Base-by-base conservation (phyloP, 2,888 invertebrate species). In the Macrosiphum euphorbiae region DNA sequence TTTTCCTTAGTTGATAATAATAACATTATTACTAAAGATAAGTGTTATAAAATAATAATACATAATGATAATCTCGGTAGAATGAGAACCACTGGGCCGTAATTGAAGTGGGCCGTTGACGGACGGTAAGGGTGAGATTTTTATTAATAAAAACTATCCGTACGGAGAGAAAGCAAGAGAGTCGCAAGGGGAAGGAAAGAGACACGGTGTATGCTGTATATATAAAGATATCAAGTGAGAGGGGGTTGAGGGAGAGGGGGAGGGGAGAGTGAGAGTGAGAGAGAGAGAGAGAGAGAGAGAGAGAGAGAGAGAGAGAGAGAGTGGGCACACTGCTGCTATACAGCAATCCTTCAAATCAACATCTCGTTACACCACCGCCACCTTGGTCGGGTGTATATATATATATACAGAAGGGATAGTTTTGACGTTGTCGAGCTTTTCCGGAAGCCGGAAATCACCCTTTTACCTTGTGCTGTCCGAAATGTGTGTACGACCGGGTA, bases 131-230 rank as follows among this genome's bases (percentile, higher is more conserved):
- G 92, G 88, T 58, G 87, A 85, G 88, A 88, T 88, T 92, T 92
- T 93, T 93, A 89, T 89, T 93, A 93, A 93, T 93, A 93, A 93
- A 93, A 93, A 47, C 92, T 61, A 89, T 89, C 92, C 78, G 55
- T 55, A 55, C 44, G 44, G 50, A 78, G n/a, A 52, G 41, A 16
- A 35, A 88, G 87, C 24, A 55, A 88, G 88, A 52, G 85, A 28
- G 58, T n/a, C 44, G 20, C 47, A 50, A 55, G 85, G 55, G 44
- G 26, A 58, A 28, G 41, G 24, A n/a, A 55, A 41, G 5, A 26
- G 41, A 13, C n/a, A 85, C n/a, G 47, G n/a, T n/a, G 61, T 24
- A 26, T 7, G 41, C 84, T 44, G 26, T 86, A 47, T 86, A 47
- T 44, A 87, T 52, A 52, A n/a, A 88, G 24, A 52, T 0, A 88